Conservation (phyloP, 2,888 invertebrate species). For the Macaria liturata region DNA sequence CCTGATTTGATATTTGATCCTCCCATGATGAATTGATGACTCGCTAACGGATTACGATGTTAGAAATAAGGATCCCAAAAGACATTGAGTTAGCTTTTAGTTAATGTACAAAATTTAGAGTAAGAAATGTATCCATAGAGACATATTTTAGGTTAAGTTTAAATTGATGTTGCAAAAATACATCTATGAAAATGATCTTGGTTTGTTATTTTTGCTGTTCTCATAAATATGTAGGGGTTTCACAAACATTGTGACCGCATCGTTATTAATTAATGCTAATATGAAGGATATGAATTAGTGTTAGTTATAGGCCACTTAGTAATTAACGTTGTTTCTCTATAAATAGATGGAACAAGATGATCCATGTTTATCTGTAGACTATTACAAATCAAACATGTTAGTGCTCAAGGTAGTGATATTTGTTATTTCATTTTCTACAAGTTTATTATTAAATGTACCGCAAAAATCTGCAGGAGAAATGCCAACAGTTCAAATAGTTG, state of each 20-base stretch:
- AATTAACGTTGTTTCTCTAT: slow-evolving; percentile 17
- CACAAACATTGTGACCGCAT: too few relatives aligned
- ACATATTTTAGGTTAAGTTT: slow-evolving; percentile 2
- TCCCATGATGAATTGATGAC: not conserved
- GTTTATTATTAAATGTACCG: slow-evolving; percentile 14
- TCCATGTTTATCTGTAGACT: slow-evolving; percentile 2
- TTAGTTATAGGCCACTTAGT: slow-evolving; percentile 9
- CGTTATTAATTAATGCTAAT: too few relatives aligned
- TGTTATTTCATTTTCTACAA: slow-evolving; percentile 2
- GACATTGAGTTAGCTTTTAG: slow-evolving; percentile 35
- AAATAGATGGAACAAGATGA: slow-evolving; percentile 8
- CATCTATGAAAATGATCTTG: slow-evolving; percentile 3
- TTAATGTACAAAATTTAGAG: slow-evolving; percentile 19
- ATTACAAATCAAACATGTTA: slow-evolving; percentile 12
- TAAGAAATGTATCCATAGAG: slow-evolving; percentile 1
- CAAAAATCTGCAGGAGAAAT: slow-evolving; percentile 1
- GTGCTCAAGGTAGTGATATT: not conserved
- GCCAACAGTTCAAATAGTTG: slow-evolving; percentile 5
- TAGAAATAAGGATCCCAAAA: slow-evolving; percentile 12
- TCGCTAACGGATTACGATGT: slow-evolving; percentile 7
- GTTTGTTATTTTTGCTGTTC: not conserved
- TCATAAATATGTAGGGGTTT: too few relatives aligned
- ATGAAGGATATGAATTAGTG: slow-evolving; percentile 7
- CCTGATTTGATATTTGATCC: not conserved
- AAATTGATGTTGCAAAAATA: slow-evolving; percentile 10